Evolutionary conservation across 2,888 invertebrate species (phyloP).

Genomic region (Gari tellinella): DNA sequence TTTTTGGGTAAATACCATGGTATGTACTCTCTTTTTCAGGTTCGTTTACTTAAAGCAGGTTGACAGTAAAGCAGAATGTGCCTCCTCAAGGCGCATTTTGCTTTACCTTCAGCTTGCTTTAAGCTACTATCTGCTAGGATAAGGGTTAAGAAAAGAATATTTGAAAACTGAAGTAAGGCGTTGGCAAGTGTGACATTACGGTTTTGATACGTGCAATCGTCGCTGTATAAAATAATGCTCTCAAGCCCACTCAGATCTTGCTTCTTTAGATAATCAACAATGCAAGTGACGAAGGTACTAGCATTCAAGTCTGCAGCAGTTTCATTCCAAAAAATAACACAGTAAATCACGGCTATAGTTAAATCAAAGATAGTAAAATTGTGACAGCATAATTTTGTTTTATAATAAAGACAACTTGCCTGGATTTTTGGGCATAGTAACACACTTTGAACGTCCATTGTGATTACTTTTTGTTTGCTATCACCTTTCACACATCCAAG

Average conservation of each 20-base stretch:
- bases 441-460: constrained; percentile 56
- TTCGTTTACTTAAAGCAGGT: too few relatives aligned
- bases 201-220: constrained; percentile 38
- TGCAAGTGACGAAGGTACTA: constrained; percentile 28
- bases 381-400: constrained; percentile 52
- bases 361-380: constrained; percentile 52
- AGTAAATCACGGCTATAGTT: constrained; percentile 18
- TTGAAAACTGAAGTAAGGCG: too few relatives aligned
- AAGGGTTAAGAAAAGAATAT: too few relatives aligned
- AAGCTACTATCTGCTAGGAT: too few relatives aligned
- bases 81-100: too few relatives aligned
- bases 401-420: constrained; percentile 59
- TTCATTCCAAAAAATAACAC: constrained; percentile 62
- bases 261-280: not conserved
- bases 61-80: too few relatives aligned
- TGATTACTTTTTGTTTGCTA: constrained; percentile 29
- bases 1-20: too few relatives aligned
- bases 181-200: too few relatives aligned
- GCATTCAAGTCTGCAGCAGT: constrained; percentile 26
- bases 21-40: too few relatives aligned
- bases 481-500: not conserved
- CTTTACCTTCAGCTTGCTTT: too few relatives aligned
- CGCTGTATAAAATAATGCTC: constrained; percentile 49
- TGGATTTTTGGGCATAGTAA: constrained; percentile 47
- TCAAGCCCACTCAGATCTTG: constrained; percentile 2